Percentiles rank a stretch among this genome's conserved stretches.
Evolutionary conservation across 2,888 invertebrate species (phyloP).

Genomic region (Amitus sp.): DNA sequence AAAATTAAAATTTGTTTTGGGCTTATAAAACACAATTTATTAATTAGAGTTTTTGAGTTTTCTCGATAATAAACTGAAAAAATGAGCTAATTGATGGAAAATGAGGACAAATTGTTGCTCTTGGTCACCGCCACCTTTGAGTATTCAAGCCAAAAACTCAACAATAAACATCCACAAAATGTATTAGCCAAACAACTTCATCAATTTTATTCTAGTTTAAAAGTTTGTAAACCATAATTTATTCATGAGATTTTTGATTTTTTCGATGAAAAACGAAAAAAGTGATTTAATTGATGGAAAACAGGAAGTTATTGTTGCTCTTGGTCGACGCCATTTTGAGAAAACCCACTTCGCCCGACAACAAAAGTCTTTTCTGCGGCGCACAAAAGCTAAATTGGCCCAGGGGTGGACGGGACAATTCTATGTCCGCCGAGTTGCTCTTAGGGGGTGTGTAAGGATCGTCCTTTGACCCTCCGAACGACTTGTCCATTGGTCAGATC

Average conservation of each 20-base stretch:
- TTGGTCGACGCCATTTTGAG: constrained; percentile 36
- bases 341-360: constrained; percentile 29
- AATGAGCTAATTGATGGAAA: neutral
- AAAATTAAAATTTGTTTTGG: too few species aligned
- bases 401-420: constrained; percentile 25
- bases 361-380: constrained; percentile 24
- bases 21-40: too few species aligned
- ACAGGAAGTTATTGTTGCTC: neutral
- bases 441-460: constrained; percentile 39
- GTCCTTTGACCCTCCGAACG: constrained; percentile 39
- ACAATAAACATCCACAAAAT: too few species aligned
- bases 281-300: neutral
- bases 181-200: too few species aligned
- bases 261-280: too few species aligned
- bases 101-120: neutral
- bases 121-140: constrained; percentile 36
- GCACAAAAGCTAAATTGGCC: constrained; percentile 32
- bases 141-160: too few species aligned
- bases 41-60: too few species aligned
- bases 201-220: too few species aligned
- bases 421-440: constrained; percentile 29
- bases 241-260: too few species aligned
- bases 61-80: too few species aligned
- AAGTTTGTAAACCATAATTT: too few species aligned
- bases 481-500: constrained; percentile 42